Percentiles rank a stretch among this genome's conserved stretches.
These are phyloP conservation scores for Amphiprion percula DNA, from an alignment of 2,113 vertebrate genomes.

Conservation along the genomic window DNA sequence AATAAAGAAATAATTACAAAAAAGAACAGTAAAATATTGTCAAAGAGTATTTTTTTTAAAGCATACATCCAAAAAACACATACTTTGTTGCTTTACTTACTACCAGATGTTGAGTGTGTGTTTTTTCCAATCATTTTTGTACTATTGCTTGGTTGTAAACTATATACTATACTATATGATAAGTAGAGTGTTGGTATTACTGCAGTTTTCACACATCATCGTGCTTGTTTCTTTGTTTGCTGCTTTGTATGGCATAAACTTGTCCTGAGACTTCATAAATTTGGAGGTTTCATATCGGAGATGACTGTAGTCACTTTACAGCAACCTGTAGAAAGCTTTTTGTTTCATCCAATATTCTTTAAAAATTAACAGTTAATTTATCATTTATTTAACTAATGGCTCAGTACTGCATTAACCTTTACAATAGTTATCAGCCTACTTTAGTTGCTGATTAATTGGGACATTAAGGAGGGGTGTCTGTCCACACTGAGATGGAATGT, in stretches of 20 bases:
- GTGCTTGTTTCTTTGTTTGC: too few species aligned
- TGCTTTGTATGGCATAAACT: neutral
- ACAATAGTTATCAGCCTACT: neutral
- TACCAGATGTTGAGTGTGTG: neutral
- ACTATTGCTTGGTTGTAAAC: neutral
- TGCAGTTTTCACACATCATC: too few species aligned
- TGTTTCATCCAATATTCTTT: too few species aligned
- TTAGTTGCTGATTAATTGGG: constrained; percentile 3
- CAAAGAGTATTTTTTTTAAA: neutral
- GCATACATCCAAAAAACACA: neutral
- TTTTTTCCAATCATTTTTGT: neutral
- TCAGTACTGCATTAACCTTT: neutral
- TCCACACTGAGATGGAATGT: too few species aligned
- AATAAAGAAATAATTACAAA: too few species aligned
- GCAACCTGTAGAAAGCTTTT: too few species aligned
- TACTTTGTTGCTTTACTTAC: neutral
- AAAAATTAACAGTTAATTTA: neutral
- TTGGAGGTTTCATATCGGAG: too few species aligned
- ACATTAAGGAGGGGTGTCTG: too few species aligned
- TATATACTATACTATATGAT: neutral
- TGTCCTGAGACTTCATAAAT: too few species aligned
- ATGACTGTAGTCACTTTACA: too few species aligned
- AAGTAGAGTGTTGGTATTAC: too few species aligned
- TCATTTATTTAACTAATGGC: constrained; percentile 1
- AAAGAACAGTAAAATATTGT: neutral